phyloP scores from a whole-genome alignment of 2,113 vertebrate species.

The Pseudorectes ferrugineus region DNA sequence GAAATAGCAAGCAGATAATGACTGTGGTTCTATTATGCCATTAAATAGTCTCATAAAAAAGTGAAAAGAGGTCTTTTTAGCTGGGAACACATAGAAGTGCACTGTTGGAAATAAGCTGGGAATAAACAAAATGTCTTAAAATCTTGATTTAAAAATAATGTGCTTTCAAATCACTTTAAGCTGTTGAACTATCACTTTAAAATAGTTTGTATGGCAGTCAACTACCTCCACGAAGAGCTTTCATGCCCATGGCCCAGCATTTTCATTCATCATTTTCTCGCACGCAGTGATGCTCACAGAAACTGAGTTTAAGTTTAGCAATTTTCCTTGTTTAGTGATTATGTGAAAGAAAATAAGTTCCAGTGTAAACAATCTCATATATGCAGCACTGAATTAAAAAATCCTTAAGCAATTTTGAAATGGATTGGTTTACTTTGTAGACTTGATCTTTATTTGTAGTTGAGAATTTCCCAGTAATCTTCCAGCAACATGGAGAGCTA shows the following conservation, averaged over 20 bases:
- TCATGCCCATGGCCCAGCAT: neutral
- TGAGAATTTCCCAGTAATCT: neutral
- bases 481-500: neutral
- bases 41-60: neutral
- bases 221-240: neutral
- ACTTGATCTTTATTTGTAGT: neutral
- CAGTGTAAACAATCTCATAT: neutral
- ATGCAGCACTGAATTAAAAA: neutral
- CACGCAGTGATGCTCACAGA: neutral
- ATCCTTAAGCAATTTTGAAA: neutral
- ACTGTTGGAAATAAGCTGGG: neutral
- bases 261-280: neutral
- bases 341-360: neutral
- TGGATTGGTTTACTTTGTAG: neutral
- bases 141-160: neutral
- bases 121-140: neutral
- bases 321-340: neutral
- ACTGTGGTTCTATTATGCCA: neutral
- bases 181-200: neutral
- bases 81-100: neutral
- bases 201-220: neutral
- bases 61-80: neutral
- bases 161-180: neutral
- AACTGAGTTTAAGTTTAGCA: neutral
- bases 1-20: neutral